Evolutionary conservation across 1,140 invertebrate genomes (phyloP).

Genomic region (Drosophila setifemur): DNA sequence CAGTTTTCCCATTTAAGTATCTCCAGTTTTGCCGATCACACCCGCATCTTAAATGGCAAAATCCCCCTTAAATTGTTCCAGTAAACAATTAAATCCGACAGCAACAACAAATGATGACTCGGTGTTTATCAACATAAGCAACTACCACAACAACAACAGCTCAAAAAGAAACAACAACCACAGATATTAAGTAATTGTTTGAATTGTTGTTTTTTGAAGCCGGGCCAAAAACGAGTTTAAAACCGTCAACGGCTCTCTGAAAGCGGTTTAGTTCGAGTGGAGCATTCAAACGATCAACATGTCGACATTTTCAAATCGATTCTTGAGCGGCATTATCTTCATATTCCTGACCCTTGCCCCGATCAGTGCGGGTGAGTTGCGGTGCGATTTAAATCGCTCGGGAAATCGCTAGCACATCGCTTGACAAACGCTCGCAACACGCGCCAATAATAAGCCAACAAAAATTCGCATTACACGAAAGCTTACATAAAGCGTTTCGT

Average conservation of each 20-base stretch:
- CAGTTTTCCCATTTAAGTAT: no score
- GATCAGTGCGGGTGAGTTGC: conserved; percentile 51
- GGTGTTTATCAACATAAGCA: conserved; percentile 12
- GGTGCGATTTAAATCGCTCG: neutral
- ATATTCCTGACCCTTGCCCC: conserved; percentile 8
- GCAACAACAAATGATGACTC: conserved; percentile 46
- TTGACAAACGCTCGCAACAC: no score
- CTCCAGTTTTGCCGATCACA: neutral
- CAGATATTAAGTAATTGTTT: neutral
- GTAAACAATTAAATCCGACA: conserved; percentile 64
- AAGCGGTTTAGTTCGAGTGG: conserved; percentile 59
- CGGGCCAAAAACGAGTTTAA: conserved; percentile 59
- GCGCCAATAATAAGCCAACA: neutral
- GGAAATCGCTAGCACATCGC: no score
- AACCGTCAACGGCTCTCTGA: conserved; percentile 51
- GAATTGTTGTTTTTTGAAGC: conserved; percentile 1
- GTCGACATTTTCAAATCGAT: conserved; percentile 34
- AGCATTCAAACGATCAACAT: conserved; percentile 54
- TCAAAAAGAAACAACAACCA: neutral
- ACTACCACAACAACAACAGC: conserved; percentile 5
- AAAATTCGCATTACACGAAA: no score
- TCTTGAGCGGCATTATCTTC: conserved; percentile 18
- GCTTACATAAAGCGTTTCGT: no score
- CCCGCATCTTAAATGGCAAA: neutral
- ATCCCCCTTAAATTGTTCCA: conserved; percentile 10